Conservation (phyloP, 2,888 invertebrate genomes). For the Macropis europaea region DNA sequence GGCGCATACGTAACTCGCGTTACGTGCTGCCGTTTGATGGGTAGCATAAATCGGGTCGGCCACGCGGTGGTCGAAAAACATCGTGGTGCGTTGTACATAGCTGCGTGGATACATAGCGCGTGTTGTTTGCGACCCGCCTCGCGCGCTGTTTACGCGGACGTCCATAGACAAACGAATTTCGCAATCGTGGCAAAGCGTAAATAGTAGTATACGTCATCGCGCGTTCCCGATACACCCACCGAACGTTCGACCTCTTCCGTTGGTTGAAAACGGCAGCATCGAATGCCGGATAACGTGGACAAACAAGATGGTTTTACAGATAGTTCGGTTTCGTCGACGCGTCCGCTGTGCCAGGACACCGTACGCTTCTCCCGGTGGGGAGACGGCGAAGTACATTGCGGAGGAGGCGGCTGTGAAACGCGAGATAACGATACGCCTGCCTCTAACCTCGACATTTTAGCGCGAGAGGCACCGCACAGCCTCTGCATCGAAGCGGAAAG, state of each 20-base stretch:
- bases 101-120: too few relatives aligned
- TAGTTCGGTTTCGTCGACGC: background rate
- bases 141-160: background rate
- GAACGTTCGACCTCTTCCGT: slow-evolving; percentile 7
- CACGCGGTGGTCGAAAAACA: background rate
- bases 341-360: background rate
- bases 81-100: too few relatives aligned
- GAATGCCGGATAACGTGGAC: background rate
- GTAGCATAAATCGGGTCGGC: background rate
- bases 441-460: background rate
- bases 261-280: slow-evolving; percentile 23
- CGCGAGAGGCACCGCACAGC: too few relatives aligned
- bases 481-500: too few relatives aligned
- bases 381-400: background rate
- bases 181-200: slow-evolving; percentile 13
- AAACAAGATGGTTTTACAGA: slow-evolving; percentile 52
- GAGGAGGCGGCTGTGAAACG: background rate
- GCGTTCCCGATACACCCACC: slow-evolving; percentile 10
- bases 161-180: slow-evolving; percentile 25
- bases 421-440: background rate
- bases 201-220: slow-evolving; percentile 8
- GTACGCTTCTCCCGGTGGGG: too few relatives aligned
- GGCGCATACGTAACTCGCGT: too few relatives aligned
- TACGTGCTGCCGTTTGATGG: too few relatives aligned
- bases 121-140: slow-evolving; percentile 10